Percentiles rank a stretch among this genome's conserved stretches.
Evolutionary conservation across 2,797 vertebrate species (phyloP).

Genomic region (Menidia menidia): DNA sequence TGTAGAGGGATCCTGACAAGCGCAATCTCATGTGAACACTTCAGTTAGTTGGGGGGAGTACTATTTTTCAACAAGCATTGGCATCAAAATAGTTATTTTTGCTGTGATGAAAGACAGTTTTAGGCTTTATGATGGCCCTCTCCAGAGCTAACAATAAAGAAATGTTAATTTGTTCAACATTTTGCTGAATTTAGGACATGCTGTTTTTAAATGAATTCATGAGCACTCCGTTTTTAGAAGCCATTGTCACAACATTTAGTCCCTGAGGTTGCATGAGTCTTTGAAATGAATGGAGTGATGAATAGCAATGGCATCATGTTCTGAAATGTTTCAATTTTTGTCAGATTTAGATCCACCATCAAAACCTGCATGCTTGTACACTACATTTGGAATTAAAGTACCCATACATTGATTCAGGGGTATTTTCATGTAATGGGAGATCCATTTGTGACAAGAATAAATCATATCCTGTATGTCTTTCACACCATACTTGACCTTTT

Average conservation of each 20-base stretch:
- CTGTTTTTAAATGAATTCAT: slow-evolving; percentile 21
- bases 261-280: slow-evolving; percentile 2
- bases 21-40: slow-evolving; percentile 29
- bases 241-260: slow-evolving; percentile 35
- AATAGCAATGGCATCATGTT: slow-evolving; percentile 13
- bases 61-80: slow-evolving; percentile 48
- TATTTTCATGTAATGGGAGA: slow-evolving; percentile 1
- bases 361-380: slow-evolving; percentile 3
- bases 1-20: slow-evolving; percentile 25
- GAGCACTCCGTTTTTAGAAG: slow-evolving; percentile 23
- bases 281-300: neutral
- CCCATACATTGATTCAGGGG: slow-evolving; percentile 3
- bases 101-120: slow-evolving; percentile 29
- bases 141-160: slow-evolving; percentile 8
- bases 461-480: slow-evolving; percentile 9
- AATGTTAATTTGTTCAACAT: slow-evolving; percentile 17
- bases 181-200: slow-evolving; percentile 17
- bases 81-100: slow-evolving; percentile 41
- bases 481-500: slow-evolving; percentile 51
- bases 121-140: neutral
- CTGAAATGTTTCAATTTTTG: neutral
- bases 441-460: slow-evolving; percentile 5
- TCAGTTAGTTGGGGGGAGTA: slow-evolving; percentile 39
- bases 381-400: neutral
- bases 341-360: neutral